Evolutionary conservation across 2,797 vertebrate species (phyloP).

Genomic region (Capromys pilorides): DNA sequence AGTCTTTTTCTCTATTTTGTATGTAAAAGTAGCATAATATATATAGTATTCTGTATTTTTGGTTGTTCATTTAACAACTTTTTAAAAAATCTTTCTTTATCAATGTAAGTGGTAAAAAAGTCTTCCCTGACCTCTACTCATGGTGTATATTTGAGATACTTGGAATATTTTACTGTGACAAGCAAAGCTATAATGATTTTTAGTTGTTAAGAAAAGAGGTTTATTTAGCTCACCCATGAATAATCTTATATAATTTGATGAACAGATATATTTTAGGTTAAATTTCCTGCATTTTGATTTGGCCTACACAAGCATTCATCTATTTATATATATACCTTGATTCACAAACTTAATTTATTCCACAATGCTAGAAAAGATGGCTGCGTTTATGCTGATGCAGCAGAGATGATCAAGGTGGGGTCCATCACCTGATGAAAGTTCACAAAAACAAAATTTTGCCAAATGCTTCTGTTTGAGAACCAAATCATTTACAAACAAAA

Average conservation of each 20-base stretch:
- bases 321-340: not conserved
- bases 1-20: constrained; percentile 19
- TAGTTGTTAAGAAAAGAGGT: not conserved
- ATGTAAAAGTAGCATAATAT: not conserved
- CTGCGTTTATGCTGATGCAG: not conserved
- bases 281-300: constrained; percentile 26
- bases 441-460: not conserved
- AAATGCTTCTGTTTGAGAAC: not conserved
- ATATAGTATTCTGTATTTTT: not conserved
- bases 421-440: not conserved
- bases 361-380: not conserved
- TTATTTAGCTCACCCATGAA: not conserved
- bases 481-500: not conserved
- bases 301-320: not conserved
- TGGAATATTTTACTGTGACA: not conserved
- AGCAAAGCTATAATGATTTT: not conserved
- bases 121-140: not conserved
- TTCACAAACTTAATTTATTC: not conserved
- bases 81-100: not conserved
- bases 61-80: constrained; percentile 34
- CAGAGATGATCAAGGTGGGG: not conserved
- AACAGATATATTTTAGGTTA: constrained; percentile 2
- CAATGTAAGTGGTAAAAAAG: not conserved
- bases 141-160: constrained; percentile 18
- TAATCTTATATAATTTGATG: constrained; percentile 11